Conservation (phyloP, 1,140 invertebrate species). For the Onthophagus taurus region DNA sequence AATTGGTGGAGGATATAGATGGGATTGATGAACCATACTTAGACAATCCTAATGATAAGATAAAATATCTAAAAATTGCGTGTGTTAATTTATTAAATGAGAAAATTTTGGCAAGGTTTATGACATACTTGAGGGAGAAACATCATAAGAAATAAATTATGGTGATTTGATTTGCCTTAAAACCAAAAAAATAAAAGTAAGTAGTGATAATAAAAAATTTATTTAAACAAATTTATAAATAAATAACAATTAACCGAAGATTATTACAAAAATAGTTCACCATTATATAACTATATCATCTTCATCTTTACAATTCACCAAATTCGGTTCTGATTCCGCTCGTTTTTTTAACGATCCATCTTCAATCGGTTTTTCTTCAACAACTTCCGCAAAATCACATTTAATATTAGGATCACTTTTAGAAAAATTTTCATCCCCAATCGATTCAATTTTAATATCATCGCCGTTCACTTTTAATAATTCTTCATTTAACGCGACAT, state of each 20-base stretch:
- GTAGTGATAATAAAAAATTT: too few relatives aligned
- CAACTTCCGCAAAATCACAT: constrained; percentile 34
- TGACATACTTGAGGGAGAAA: too few relatives aligned
- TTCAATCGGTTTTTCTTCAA: constrained; percentile 25
- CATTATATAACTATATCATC: constrained; percentile 15
- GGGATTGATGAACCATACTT: too few relatives aligned
- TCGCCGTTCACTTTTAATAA: constrained; percentile 43
- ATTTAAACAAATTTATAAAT: too few relatives aligned
- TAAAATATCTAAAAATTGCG: too few relatives aligned
- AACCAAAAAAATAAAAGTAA: too few relatives aligned
- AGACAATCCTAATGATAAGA: too few relatives aligned
- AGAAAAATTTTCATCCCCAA: constrained; percentile 29
- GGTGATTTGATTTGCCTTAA: too few relatives aligned
- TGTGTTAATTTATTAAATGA: too few relatives aligned
- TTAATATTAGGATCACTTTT: constrained; percentile 35
- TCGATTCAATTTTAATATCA: constrained; percentile 41
- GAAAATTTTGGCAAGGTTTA: too few relatives aligned
- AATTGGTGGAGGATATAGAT: too few relatives aligned
- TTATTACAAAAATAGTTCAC: neutral
- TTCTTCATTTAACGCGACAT: constrained; percentile 65
- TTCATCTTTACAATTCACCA: constrained; percentile 19
- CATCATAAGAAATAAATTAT: too few relatives aligned
- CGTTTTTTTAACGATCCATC: constrained; percentile 28
- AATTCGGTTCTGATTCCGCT: constrained; percentile 33
- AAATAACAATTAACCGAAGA: neutral